These are phyloP conservation scores for Sipha maydis DNA, from an alignment of 2,888 invertebrate species.

Conservation along the genomic window DNA sequence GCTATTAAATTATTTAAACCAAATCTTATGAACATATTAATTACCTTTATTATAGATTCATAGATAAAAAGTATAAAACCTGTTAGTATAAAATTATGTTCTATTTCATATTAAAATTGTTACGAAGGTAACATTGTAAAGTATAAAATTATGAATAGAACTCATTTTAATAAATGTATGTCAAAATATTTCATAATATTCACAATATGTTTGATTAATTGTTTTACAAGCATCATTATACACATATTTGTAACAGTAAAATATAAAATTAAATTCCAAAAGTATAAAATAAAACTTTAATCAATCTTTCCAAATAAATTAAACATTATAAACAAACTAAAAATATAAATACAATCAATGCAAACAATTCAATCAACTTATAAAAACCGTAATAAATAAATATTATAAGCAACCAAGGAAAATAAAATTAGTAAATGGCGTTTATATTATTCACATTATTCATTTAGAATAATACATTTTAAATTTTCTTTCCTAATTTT, in stretches of 20 bases:
- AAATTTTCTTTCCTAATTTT: conserved; percentile 22
- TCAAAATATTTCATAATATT: conserved; percentile 46
- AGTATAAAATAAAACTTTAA: conserved; percentile 61
- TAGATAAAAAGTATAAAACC: not conserved
- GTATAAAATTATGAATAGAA: conserved; percentile 18
- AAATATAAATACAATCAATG: conserved; percentile 57
- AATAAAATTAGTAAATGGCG: conserved; percentile 54
- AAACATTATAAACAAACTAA: conserved; percentile 50
- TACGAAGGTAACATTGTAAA: conserved; percentile 14
- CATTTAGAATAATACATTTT: conserved; percentile 15
- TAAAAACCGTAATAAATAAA: conserved; percentile 44
- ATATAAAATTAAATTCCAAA: conserved; percentile 58
- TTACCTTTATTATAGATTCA: conserved; percentile 4
- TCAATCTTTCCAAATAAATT: conserved; percentile 58
- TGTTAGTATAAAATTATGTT: not conserved
- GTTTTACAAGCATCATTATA: conserved; percentile 43
- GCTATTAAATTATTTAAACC: not conserved
- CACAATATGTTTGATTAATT: conserved; percentile 46
- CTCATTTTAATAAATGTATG: conserved; percentile 13
- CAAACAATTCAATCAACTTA: conserved; percentile 49
- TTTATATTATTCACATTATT: conserved; percentile 20
- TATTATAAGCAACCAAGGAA: conserved; percentile 46
- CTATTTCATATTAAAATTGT: conserved; percentile 17
- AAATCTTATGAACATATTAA: not conserved
- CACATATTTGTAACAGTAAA: conserved; percentile 21